Evolutionary conservation across 2,888 invertebrate genomes (phyloP).

Genomic region (Strigamia maritima): DNA sequence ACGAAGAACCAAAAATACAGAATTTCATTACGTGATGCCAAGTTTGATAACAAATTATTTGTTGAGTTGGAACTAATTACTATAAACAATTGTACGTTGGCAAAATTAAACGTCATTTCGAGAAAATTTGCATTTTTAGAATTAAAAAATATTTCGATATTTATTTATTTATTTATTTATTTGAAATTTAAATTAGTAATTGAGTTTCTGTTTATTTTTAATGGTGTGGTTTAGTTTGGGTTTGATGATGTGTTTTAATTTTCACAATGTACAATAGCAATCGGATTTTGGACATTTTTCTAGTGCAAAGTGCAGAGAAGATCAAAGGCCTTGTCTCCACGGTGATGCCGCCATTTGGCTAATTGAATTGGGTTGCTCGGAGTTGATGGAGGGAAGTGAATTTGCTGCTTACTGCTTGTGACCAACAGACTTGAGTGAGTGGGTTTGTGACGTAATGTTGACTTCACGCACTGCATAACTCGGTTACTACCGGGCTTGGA

Average conservation of each 20-base stretch:
- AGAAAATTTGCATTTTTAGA: no score
- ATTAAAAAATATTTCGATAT: no score
- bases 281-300: slow-evolving; percentile 17
- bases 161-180: no score
- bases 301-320: slow-evolving; percentile 23
- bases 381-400: slow-evolving; percentile 28
- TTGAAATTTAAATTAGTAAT: background rate
- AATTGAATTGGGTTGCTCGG: slow-evolving; percentile 17
- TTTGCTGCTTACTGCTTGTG: slow-evolving; percentile 24
- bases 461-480: slow-evolving; percentile 23
- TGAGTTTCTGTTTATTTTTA: background rate
- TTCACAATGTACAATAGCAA: background rate
- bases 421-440: slow-evolving; percentile 17
- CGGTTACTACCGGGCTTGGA: slow-evolving; percentile 14
- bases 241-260: slow-evolving; percentile 17
- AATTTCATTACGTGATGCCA: background rate
- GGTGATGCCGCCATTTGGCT: slow-evolving; percentile 29
- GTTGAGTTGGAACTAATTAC: background rate
- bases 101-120: no score
- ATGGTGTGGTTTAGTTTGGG: background rate
- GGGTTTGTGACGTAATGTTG: background rate
- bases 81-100: background rate
- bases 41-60: background rate
- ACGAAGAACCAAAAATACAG: no score
- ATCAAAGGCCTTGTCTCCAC: slow-evolving; percentile 27